Evolutionary conservation across 2,888 invertebrate species (phyloP).

Genomic region (Vannuccia rotundouncinata): DNA sequence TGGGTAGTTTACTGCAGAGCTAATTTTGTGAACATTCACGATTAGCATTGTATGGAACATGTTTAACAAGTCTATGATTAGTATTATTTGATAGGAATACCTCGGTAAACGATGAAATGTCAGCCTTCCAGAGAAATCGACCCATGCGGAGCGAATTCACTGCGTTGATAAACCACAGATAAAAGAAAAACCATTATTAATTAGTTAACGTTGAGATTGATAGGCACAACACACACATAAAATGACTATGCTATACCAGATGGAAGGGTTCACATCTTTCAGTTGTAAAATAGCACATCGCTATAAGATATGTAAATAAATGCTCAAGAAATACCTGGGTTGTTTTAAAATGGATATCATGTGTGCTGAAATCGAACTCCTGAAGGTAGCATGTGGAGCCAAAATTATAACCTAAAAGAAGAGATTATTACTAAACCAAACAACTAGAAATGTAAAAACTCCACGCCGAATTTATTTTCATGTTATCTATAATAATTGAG

Average conservation of each 20-base stretch:
- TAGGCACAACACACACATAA: neutral
- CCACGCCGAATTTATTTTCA: no score
- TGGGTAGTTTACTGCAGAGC: neutral
- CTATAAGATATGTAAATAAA: neutral
- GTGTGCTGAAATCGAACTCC: neutral
- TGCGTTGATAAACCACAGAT: neutral
- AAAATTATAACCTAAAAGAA: neutral
- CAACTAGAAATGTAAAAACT: no score
- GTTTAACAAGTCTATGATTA: neutral
- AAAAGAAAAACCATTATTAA: neutral
- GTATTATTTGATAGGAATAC: neutral
- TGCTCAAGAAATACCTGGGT: neutral
- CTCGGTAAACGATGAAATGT: slow-evolving; percentile 11
- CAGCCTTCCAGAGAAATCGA: neutral
- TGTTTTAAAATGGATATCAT: neutral
- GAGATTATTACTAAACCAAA: neutral
- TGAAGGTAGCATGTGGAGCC: neutral
- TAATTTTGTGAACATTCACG: neutral
- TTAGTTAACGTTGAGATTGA: neutral
- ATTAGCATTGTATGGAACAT: neutral
- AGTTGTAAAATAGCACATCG: neutral
- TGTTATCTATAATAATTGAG: no score
- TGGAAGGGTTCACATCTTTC: neutral
- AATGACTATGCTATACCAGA: neutral
- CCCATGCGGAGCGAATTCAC: neutral